phyloP scores from a whole-genome alignment of 1,140 invertebrate genomes.

The Meloidogyne exigua region DNA sequence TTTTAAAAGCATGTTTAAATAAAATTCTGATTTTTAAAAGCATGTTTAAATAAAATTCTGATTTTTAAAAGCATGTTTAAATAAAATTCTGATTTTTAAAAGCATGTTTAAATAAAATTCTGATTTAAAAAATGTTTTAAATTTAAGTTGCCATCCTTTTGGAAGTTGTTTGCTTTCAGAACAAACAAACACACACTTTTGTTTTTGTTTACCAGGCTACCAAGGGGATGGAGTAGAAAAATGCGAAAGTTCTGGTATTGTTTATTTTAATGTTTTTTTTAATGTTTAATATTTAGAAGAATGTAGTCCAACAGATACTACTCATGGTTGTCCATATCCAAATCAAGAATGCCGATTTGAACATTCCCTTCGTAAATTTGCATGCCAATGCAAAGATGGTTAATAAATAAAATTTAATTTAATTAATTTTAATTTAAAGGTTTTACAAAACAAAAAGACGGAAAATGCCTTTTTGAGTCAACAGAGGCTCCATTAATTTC shows the following conservation, averaged over 20 bases:
- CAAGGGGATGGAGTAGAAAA: constrained; percentile 33
- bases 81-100: constrained; percentile 5
- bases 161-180: constrained; percentile 31
- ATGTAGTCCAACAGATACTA: constrained; percentile 35
- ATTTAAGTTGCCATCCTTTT: constrained; percentile 22
- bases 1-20: neutral
- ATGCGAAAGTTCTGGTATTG: constrained; percentile 33
- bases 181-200: constrained; percentile 15
- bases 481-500: neutral
- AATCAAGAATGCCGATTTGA: constrained; percentile 26
- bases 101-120: neutral
- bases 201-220: constrained; percentile 33
- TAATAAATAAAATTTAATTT: neutral
- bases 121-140: neutral
- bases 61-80: neutral
- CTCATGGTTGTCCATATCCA: constrained; percentile 15
- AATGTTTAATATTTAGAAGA: constrained; percentile 37
- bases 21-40: neutral
- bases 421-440: constrained; percentile 27
- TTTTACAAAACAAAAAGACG: neutral
- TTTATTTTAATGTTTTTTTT: neutral
- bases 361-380: constrained; percentile 34
- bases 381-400: constrained; percentile 46
- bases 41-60: neutral
- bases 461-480: constrained; percentile 5